Conservation (phyloP, 2,888 invertebrate species). For the Poecilobothrus nobilitatus region DNA sequence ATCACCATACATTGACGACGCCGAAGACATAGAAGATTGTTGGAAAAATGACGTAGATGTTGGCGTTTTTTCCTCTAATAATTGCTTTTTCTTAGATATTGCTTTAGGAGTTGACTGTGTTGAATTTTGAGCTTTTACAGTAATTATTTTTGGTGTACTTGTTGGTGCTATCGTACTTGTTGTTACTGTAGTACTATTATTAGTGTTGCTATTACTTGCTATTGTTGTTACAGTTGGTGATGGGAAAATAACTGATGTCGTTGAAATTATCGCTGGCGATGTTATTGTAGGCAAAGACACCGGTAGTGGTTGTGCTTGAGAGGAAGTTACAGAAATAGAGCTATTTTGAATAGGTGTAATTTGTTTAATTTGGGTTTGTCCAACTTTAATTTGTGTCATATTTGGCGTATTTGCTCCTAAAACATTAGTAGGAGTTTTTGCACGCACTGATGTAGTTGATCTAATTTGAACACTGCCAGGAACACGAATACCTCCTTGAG, state of each 20-base stretch:
- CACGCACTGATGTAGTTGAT: constrained; percentile 30
- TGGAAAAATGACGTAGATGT: constrained; percentile 46
- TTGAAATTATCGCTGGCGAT: constrained; percentile 24
- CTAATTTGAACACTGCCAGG: constrained; percentile 41
- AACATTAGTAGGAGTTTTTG: constrained; percentile 26
- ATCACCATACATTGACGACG: constrained; percentile 59
- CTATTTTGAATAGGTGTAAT: constrained; percentile 26
- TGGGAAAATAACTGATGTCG: constrained; percentile 21
- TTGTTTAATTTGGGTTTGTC: constrained; percentile 44
- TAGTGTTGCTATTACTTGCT: constrained; percentile 17
- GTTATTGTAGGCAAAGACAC: constrained; percentile 25
- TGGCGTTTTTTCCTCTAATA: constrained; percentile 51
- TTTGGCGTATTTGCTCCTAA: constrained; percentile 23
- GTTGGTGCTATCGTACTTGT: constrained; percentile 28
- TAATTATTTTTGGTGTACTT: constrained; percentile 26
- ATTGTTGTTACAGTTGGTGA: constrained; percentile 28
- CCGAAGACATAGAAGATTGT: constrained; percentile 45
- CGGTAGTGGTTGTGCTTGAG: constrained; percentile 15
- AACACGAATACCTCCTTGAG: constrained; percentile 28
- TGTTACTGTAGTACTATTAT: constrained; percentile 18
- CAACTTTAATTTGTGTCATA: constrained; percentile 40
- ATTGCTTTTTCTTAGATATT: constrained; percentile 67
- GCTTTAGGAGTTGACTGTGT: constrained; percentile 47
- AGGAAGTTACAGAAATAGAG: constrained; percentile 7
- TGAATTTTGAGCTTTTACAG: constrained; percentile 38